phyloP scores from a whole-genome alignment of 2,113 vertebrate genomes.

The Microtus ochrogaster region DNA sequence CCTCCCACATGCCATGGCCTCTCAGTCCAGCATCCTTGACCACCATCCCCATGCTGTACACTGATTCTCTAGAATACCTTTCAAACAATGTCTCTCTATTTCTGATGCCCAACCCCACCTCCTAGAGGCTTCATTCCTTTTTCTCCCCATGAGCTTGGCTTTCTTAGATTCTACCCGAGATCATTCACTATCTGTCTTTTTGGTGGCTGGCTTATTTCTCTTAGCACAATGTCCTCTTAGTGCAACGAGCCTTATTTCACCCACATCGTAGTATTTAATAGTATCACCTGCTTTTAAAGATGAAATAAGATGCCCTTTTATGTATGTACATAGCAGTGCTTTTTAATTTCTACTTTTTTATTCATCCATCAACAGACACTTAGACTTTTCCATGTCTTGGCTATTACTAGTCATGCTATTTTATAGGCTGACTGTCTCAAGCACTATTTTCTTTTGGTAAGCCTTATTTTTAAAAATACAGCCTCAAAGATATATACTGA shows the following conservation, averaged over 20 bases:
- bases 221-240: not conserved
- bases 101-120: not conserved
- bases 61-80: not conserved
- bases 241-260: not conserved
- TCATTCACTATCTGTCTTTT: not conserved
- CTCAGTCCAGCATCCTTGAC: not conserved
- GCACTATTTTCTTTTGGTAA: not conserved
- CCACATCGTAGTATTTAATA: too few species aligned
- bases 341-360: too few species aligned
- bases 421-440: not conserved
- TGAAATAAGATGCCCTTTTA: not conserved
- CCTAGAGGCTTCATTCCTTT: not conserved
- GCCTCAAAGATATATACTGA: not conserved
- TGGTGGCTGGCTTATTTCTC: not conserved
- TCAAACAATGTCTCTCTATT: not conserved
- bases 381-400: not conserved
- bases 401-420: not conserved
- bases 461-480: not conserved
- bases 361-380: too few species aligned
- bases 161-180: not conserved
- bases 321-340: not conserved
- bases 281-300: not conserved
- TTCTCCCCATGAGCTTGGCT: not conserved
- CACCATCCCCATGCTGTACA: accelerated
- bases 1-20: not conserved